These are phyloP conservation scores for Macrotis lagotis DNA, from an alignment of 2,113 vertebrate genomes.

Conservation along the genomic window DNA sequence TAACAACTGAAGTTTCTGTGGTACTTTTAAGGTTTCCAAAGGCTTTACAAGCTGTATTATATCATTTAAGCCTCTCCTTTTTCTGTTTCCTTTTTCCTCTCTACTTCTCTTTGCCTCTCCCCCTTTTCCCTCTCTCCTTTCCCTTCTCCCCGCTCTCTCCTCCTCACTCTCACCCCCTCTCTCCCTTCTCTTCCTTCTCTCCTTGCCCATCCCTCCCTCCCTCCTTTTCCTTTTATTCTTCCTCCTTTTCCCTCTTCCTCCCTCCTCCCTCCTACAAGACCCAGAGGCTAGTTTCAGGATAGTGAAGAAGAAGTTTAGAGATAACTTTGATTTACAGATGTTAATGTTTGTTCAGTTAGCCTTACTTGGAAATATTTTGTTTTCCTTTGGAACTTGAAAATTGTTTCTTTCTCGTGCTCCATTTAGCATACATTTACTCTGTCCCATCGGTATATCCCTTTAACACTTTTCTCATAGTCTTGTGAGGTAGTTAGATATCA, in stretches of 20 bases:
- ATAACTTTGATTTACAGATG: neutral
- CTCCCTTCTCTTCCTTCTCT: neutral
- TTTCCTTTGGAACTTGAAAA: neutral
- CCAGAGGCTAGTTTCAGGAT: neutral
- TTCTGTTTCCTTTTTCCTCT: too few relatives aligned
- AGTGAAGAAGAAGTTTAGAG: neutral
- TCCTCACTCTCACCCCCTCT: too few relatives aligned
- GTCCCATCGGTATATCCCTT: neutral
- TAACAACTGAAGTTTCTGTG: neutral
- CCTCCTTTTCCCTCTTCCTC: neutral
- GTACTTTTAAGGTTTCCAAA: neutral
- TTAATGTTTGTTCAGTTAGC: neutral
- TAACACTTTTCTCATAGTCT: neutral
- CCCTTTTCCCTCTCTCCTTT: neutral
- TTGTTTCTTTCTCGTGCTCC: neutral
- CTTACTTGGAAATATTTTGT: neutral
- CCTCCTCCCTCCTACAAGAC: neutral
- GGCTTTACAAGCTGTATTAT: neutral
- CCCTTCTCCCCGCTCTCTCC: too few relatives aligned
- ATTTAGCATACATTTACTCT: slow-evolving; percentile 1
- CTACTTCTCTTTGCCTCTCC: too few relatives aligned
- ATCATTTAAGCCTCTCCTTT: too few relatives aligned
- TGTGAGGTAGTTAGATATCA: neutral
- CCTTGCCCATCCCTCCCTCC: too few relatives aligned
- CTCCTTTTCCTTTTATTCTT: too few relatives aligned